Percentiles rank a stretch among this genome's conserved stretches.
Evolutionary conservation across 2,888 invertebrate species (phyloP).

Genomic region (Cataglyphis livida): DNA sequence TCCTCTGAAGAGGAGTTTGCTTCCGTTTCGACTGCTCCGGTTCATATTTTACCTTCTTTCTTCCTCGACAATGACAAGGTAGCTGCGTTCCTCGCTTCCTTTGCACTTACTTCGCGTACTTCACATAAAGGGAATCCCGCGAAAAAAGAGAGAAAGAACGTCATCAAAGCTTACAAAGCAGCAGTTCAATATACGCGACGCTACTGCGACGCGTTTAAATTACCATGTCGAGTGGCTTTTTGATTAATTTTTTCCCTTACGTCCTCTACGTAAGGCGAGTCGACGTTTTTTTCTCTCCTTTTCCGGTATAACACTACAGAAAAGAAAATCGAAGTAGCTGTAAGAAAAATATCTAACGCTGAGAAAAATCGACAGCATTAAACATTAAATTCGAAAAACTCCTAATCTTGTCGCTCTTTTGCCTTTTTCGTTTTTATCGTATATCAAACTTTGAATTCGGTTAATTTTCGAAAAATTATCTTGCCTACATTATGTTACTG

Average conservation of each 20-base stretch:
- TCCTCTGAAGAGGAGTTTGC: slow-evolving; percentile 34
- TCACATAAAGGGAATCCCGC: neutral
- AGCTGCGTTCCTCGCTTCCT: slow-evolving; percentile 25
- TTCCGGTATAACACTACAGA: slow-evolving; percentile 8
- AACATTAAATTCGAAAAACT: neutral
- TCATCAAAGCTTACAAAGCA: slow-evolving; percentile 54
- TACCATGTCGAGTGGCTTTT: slow-evolving; percentile 53
- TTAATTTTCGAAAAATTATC: too few species aligned
- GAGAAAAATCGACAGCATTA: slow-evolving; percentile 13
- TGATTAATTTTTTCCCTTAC: slow-evolving; percentile 54
- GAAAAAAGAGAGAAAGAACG: neutral
- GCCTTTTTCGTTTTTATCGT: neutral
- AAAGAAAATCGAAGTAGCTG: slow-evolving; percentile 22
- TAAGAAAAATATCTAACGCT: neutral
- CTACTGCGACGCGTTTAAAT: slow-evolving; percentile 50
- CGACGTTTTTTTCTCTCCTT: slow-evolving; percentile 10
- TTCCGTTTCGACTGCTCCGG: slow-evolving; percentile 18
- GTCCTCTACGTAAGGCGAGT: slow-evolving; percentile 43
- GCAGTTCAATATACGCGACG: slow-evolving; percentile 62
- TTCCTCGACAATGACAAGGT: slow-evolving; percentile 37
- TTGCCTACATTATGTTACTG: neutral
- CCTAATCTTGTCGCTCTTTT: neutral
- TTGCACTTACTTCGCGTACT: slow-evolving; percentile 9
- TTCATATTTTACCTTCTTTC: slow-evolving; percentile 30
- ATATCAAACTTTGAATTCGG: neutral